Conservation (phyloP, 2,113 vertebrate genomes). For the Alces alces region DNA sequence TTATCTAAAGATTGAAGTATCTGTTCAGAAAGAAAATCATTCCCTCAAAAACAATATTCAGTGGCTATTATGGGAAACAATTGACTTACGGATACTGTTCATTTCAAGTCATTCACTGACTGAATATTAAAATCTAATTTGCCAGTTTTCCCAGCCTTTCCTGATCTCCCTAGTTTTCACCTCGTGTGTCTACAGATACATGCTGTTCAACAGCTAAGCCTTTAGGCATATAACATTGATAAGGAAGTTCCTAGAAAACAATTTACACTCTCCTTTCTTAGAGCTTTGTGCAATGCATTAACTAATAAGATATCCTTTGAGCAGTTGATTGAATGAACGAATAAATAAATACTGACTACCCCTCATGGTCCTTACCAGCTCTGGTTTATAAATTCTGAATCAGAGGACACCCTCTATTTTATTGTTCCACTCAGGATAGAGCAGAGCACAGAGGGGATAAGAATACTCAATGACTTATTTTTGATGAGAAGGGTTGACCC, state of each 20-base stretch:
- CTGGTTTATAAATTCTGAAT: not conserved
- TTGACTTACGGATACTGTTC: not conserved
- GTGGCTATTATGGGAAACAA: not conserved
- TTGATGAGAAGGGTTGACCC: not conserved
- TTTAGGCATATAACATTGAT: not conserved
- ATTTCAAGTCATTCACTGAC: not conserved
- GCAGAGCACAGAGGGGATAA: not conserved
- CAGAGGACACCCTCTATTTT: not conserved
- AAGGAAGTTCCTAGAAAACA: not conserved
- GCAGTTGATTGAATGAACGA: not conserved
- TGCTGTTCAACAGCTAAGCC: not conserved
- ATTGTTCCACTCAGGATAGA: not conserved
- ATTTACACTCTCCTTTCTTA: not conserved
- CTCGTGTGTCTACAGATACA: not conserved
- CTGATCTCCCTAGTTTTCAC: not conserved
- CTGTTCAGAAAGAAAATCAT: constrained; percentile 66
- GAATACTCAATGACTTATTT: not conserved
- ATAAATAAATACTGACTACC: not conserved
- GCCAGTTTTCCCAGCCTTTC: not conserved
- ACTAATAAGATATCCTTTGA: not conserved
- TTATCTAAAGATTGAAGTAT: constrained; percentile 80
- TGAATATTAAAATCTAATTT: not conserved
- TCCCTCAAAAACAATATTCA: not conserved
- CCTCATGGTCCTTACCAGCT: not conserved
- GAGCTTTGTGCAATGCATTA: not conserved